Percentiles rank a stretch among this genome's conserved stretches.
phyloP scores from a whole-genome alignment of 2,797 vertebrate species.

The Manis pentadactyla region DNA sequence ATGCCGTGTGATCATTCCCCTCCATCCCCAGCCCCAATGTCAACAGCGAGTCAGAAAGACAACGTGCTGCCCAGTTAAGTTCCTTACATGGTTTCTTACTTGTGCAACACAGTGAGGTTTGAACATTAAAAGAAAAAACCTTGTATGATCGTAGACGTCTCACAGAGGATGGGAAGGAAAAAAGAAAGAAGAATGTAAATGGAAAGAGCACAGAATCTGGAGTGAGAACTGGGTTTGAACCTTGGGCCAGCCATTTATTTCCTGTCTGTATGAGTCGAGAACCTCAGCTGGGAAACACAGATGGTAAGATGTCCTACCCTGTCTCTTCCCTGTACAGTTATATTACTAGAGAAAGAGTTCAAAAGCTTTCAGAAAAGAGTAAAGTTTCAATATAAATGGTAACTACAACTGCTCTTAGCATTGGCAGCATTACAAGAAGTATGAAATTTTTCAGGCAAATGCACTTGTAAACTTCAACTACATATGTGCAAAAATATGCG shows the following conservation, averaged over 20 bases:
- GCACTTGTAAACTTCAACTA: not conserved
- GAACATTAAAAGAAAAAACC: not conserved
- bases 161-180: not conserved
- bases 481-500: not conserved
- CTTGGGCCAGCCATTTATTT: not conserved
- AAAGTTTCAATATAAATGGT: not conserved
- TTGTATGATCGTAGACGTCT: not conserved
- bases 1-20: not conserved
- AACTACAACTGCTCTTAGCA: not conserved
- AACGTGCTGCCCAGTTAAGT: not conserved
- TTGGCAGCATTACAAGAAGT: not conserved
- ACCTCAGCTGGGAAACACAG: not conserved
- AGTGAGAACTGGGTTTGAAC: not conserved
- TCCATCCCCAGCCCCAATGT: not conserved
- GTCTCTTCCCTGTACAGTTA: not conserved
- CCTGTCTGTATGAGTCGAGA: not conserved
- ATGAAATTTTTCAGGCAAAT: not conserved
- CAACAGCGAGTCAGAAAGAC: not conserved
- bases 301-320: not conserved
- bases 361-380: not conserved
- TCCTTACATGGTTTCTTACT: not conserved
- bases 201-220: not conserved
- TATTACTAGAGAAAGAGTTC: slow-evolving; percentile 34
- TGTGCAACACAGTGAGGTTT: not conserved
- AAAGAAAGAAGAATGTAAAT: not conserved